A percentile compares a stretch with the other conserved stretches of the same genome.
phyloP scores from a whole-genome alignment of 2,797 vertebrate genomes.

The Muscicapa comitata region DNA sequence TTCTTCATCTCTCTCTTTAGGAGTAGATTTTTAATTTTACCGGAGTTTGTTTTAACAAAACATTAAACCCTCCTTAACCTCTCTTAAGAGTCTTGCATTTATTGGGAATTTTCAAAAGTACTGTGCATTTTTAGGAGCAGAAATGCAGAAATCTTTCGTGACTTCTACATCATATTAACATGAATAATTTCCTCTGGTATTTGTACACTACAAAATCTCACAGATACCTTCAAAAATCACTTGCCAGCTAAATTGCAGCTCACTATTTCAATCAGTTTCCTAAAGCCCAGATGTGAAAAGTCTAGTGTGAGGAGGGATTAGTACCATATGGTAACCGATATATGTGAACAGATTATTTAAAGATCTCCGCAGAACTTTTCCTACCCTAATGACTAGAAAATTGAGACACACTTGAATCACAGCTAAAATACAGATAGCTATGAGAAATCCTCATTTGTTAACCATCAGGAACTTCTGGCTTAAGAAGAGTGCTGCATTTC shows the following conservation, averaged over 20 bases:
- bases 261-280: background rate
- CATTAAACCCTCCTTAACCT: background rate
- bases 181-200: background rate
- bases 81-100: background rate
- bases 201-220: background rate
- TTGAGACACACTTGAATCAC: background rate
- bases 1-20: background rate
- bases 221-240: background rate
- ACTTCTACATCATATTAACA: background rate
- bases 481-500: background rate
- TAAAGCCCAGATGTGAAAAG: background rate
- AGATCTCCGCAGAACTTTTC: background rate
- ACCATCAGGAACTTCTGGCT: background rate
- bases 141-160: background rate
- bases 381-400: background rate
- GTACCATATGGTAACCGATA: background rate
- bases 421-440: background rate
- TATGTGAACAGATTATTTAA: background rate
- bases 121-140: background rate
- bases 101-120: background rate
- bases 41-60: background rate
- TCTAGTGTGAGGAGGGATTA: background rate
- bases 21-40: background rate
- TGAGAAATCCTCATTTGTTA: background rate
- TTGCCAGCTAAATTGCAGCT: background rate